A percentile compares a stretch with the other conserved stretches of the same genome.
Evolutionary conservation across 2,888 invertebrate genomes (phyloP).

Genomic region (Alentia gelatinosa): DNA sequence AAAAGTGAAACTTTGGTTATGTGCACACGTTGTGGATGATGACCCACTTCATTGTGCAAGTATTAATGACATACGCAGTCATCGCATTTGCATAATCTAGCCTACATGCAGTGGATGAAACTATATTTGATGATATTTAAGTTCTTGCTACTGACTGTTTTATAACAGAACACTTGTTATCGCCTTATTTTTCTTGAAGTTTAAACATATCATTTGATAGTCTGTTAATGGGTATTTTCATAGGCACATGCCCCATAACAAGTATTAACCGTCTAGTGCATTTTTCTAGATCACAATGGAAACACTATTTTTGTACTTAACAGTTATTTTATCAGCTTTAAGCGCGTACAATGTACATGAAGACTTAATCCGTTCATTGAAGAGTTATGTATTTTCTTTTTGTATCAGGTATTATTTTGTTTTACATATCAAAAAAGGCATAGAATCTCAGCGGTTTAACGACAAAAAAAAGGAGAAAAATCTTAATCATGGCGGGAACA

Average conservation of each 20-base stretch:
- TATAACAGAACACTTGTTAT: conserved; percentile 36
- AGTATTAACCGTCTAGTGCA: conserved; percentile 53
- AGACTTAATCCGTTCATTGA: conserved; percentile 52
- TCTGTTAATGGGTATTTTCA: conserved; percentile 52
- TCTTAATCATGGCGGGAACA: conserved; percentile 43
- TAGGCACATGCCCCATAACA: conserved; percentile 52
- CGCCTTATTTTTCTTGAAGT: conserved; percentile 48
- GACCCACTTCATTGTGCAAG: conserved; percentile 9
- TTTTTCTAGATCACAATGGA: conserved; percentile 48
- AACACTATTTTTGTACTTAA: conserved; percentile 53
- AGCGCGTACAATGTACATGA: conserved; percentile 46
- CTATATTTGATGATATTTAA: conserved; percentile 47
- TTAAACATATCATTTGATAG: conserved; percentile 52
- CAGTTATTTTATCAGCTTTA: conserved; percentile 35
- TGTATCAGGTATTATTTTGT: conserved; percentile 42
- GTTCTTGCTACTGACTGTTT: conserved; percentile 52
- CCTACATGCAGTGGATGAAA: conserved; percentile 44
- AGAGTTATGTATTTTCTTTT: conserved; percentile 18
- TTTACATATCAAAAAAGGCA: conserved; percentile 23
- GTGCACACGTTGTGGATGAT: not conserved
- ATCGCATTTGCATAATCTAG: conserved; percentile 39
- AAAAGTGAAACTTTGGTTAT: conserved; percentile 14
- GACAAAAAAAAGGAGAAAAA: not conserved
- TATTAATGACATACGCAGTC: conserved; percentile 37
- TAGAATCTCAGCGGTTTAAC: conserved; percentile 14